These are phyloP conservation scores for Vidua macroura DNA, from an alignment of 2,113 vertebrate genomes.

Conservation along the genomic window DNA sequence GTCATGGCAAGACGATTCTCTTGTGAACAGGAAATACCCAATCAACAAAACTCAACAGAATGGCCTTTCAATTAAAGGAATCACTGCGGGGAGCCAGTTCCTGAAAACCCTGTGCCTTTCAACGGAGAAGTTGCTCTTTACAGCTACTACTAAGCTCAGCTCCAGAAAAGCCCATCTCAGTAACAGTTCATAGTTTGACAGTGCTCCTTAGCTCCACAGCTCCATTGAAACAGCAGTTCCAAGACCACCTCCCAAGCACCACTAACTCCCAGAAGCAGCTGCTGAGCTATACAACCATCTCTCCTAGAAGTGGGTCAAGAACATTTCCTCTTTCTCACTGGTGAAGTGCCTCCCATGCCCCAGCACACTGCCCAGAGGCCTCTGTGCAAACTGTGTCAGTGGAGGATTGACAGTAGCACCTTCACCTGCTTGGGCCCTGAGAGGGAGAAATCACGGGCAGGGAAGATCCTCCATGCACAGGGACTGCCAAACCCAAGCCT, in stretches of 20 bases:
- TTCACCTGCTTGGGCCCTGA: not conserved
- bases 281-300: not conserved
- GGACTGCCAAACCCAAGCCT: not conserved
- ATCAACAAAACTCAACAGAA: not conserved
- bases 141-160: not conserved
- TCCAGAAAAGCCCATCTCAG: not conserved
- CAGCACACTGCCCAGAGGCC: not conserved
- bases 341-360: not conserved
- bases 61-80: not conserved
- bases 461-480: not conserved
- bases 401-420: fast-evolving
- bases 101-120: not conserved
- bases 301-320: not conserved
- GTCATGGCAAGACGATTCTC: not conserved
- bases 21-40: not conserved
- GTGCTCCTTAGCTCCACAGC: not conserved
- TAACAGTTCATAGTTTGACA: not conserved
- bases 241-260: not conserved
- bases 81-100: not conserved
- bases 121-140: not conserved
- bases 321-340: not conserved
- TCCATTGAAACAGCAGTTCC: not conserved
- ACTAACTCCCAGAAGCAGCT: not conserved
- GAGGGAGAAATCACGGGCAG: not conserved
- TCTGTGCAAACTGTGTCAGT: not conserved